Percentiles rank a stretch among this genome's conserved stretches.
phyloP scores from a whole-genome alignment of 2,113 vertebrate genomes.

The Silurus asotus region DNA sequence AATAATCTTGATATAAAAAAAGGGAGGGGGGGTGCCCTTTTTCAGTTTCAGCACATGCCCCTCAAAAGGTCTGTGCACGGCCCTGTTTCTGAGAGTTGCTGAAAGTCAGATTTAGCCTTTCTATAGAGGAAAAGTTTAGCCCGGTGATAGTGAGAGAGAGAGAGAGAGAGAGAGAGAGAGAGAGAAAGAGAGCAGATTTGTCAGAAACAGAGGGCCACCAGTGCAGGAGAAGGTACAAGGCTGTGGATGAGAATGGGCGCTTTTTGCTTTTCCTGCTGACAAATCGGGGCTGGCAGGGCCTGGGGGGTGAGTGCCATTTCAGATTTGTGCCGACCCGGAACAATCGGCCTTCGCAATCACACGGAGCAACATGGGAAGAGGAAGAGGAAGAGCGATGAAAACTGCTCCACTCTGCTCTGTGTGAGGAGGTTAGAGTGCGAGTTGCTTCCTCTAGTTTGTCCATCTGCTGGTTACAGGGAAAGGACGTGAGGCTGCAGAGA shows the following conservation, averaged over 20 bases:
- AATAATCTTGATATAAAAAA: too few species aligned
- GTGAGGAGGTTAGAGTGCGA: background rate
- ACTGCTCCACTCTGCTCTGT: background rate
- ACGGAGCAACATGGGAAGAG: background rate
- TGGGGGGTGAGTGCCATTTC: conserved; percentile 50
- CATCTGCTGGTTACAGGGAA: conserved; percentile 35
- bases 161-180: background rate
- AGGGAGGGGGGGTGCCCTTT: too few species aligned
- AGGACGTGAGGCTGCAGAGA: conserved; percentile 47
- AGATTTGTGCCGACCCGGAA: conserved; percentile 49
- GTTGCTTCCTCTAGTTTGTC: background rate
- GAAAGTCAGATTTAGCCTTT: conserved; percentile 13
- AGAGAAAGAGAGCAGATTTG: background rate
- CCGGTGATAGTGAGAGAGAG: background rate
- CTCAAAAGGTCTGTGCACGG: too few species aligned
- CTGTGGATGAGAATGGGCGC: conserved; percentile 15
- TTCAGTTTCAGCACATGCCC: too few species aligned
- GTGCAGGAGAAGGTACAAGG: conserved; percentile 34
- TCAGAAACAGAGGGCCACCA: conserved; percentile 38
- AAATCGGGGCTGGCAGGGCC: conserved; percentile 54
- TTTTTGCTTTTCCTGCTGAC: background rate
- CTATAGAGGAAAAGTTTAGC: conserved; percentile 8
- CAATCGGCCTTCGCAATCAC: conserved; percentile 8
- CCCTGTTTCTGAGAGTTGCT: conserved; percentile 12
- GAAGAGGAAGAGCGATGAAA: background rate